phyloP scores from a whole-genome alignment of 2,888 invertebrate species.

The Sympetrum striolatum region DNA sequence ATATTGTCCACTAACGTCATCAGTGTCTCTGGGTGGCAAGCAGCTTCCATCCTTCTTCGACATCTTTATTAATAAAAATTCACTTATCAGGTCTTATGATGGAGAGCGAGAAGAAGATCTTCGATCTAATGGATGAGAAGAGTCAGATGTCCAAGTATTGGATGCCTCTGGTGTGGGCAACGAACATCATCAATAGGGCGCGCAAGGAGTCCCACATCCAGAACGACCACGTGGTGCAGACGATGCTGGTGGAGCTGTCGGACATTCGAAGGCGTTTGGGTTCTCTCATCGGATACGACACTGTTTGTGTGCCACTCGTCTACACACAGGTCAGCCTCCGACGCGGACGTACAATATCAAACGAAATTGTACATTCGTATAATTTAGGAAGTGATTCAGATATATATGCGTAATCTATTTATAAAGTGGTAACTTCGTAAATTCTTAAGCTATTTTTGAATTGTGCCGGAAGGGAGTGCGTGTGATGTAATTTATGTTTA shows the following conservation, averaged over 20 bases:
- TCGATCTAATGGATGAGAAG: constrained; percentile 87
- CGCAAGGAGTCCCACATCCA: constrained; percentile 83
- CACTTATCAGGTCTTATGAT: constrained; percentile 77
- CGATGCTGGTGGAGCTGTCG: constrained; percentile 85
- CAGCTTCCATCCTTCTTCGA: no score
- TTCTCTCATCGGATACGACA: constrained; percentile 87
- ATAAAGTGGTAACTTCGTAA: no score
- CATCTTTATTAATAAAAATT: neutral
- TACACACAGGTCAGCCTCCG: constrained; percentile 90
- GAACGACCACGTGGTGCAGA: constrained; percentile 92
- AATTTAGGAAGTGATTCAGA: no score
- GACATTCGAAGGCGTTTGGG: constrained; percentile 85
- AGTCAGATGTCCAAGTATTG: constrained; percentile 90
- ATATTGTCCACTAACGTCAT: no score
- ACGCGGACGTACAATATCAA: no score
- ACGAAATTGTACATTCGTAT: no score
- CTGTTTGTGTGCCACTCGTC: constrained; percentile 89
- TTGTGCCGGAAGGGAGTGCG: no score
- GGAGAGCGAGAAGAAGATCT: constrained; percentile 89
- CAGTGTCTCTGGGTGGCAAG: no score
- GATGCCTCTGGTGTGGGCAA: constrained; percentile 94
- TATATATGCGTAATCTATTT: no score
- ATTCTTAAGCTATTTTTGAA: no score
- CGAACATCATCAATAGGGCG: constrained; percentile 88
- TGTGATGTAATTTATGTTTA: no score